These are phyloP conservation scores for Ethmia dodecea DNA, from an alignment of 2,888 invertebrate genomes.

Conservation along the genomic window DNA sequence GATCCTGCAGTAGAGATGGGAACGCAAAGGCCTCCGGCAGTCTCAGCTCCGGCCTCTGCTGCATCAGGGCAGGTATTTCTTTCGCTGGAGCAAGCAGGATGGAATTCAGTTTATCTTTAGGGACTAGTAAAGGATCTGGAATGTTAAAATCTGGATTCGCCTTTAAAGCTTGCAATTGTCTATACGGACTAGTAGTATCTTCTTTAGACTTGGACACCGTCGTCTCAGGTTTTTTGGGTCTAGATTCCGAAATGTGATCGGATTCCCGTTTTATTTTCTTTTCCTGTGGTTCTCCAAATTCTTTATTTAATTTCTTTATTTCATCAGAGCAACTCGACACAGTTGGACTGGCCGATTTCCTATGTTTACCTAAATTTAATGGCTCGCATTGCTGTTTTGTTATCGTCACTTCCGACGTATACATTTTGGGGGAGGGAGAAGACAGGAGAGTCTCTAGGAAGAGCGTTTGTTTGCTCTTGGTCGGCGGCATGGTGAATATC, in stretches of 20 bases:
- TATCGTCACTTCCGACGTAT: slow-evolving; percentile 75
- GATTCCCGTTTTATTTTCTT: slow-evolving; percentile 56
- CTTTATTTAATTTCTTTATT: slow-evolving; percentile 77
- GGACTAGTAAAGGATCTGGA: slow-evolving; percentile 89
- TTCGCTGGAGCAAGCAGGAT: slow-evolving; percentile 84
- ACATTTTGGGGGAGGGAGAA: slow-evolving; percentile 76
- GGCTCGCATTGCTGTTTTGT: slow-evolving; percentile 81
- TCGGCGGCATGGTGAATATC: slow-evolving; percentile 71
- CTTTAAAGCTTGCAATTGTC: slow-evolving; percentile 83
- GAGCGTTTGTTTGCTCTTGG: slow-evolving; percentile 70
- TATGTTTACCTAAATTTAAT: slow-evolving; percentile 81
- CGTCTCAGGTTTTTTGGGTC: slow-evolving; percentile 42
- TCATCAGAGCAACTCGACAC: slow-evolving; percentile 87
- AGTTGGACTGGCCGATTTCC: slow-evolving; percentile 83
- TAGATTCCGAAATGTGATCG: slow-evolving; percentile 31
- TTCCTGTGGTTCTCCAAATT: slow-evolving; percentile 67
- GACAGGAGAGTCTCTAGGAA: slow-evolving; percentile 81
- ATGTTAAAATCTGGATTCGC: slow-evolving; percentile 82
- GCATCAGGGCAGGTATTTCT: slow-evolving; percentile 86
- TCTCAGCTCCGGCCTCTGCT: slow-evolving; percentile 84
- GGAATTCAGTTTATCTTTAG: slow-evolving; percentile 84
- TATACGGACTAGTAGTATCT: slow-evolving; percentile 80
- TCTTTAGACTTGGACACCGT: slow-evolving; percentile 34
- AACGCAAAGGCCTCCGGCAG: slow-evolving; percentile 85
- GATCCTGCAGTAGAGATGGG: slow-evolving; percentile 85